Percentiles rank a stretch among this genome's conserved stretches.
phyloP scores from a whole-genome alignment of 1,140 invertebrate genomes.

The Muscidifurax raptorellus region DNA sequence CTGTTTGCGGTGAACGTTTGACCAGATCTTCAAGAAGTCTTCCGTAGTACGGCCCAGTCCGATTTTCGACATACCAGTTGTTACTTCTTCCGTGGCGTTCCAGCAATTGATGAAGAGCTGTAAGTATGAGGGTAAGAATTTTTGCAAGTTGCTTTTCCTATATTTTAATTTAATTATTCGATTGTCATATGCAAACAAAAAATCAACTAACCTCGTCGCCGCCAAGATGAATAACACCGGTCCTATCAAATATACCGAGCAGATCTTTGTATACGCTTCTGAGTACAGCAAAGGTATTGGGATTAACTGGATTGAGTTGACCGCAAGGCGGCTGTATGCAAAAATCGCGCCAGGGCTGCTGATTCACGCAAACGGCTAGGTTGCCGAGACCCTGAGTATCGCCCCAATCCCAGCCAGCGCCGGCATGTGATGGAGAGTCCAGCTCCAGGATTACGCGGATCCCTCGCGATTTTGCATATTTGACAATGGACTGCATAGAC shows the following conservation, averaged over 20 bases:
- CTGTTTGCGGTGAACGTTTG: conserved; percentile 78
- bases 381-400: conserved; percentile 80
- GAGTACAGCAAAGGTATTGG: conserved; percentile 83
- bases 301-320: conserved; percentile 87
- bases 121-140: not conserved
- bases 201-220: conserved; percentile 84
- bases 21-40: conserved; percentile 83
- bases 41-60: conserved; percentile 76
- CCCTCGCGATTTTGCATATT: conserved; percentile 81
- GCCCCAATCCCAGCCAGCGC: conserved; percentile 88
- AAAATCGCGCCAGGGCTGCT: conserved; percentile 85
- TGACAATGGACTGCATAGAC: conserved; percentile 81
- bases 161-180: conserved; percentile 51
- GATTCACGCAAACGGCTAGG: conserved; percentile 84
- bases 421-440: conserved; percentile 89
- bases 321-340: conserved; percentile 90
- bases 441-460: conserved; percentile 85
- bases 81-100: conserved; percentile 84
- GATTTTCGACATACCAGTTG: conserved; percentile 77
- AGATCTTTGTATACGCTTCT: conserved; percentile 82
- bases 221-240: conserved; percentile 87
- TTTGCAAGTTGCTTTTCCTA: not conserved
- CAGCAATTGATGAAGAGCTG: conserved; percentile 85
- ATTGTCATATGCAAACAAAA: not conserved
- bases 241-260: conserved; percentile 79